Percentiles rank a stretch among this genome's conserved stretches.
These are phyloP conservation scores for Halcyon chelicuti DNA, from an alignment of 2,797 vertebrate species.

Conservation along the genomic window DNA sequence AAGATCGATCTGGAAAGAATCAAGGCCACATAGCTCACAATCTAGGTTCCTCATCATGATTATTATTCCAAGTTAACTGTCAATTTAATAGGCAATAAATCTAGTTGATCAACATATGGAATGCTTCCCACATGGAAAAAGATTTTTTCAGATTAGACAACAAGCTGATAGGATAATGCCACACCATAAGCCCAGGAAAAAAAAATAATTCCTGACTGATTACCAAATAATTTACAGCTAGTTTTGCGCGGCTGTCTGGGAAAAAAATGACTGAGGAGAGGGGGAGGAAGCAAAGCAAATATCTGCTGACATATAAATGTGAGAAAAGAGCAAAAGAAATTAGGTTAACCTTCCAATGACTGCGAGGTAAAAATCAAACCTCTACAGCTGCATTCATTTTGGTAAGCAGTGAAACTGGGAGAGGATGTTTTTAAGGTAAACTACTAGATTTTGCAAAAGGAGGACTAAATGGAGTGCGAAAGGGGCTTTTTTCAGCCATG, in stretches of 20 bases:
- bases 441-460: not conserved
- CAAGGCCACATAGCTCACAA: not conserved
- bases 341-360: conserved; percentile 17
- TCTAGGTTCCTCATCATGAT: not conserved
- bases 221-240: conserved; percentile 4
- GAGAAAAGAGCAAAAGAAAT: conserved; percentile 49
- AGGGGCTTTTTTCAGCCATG: not conserved
- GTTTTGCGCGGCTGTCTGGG: conserved; percentile 10
- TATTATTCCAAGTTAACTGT: not conserved
- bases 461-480: not conserved
- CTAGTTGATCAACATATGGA: not conserved
- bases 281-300: conserved; percentile 20
- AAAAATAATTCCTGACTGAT: not conserved
- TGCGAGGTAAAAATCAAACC: not conserved
- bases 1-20: conserved; percentile 14
- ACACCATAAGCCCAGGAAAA: not conserved
- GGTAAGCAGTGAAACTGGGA: not conserved
- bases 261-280: conserved; percentile 17
- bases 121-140: conserved; percentile 23
- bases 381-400: conserved; percentile 26
- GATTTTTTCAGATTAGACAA: conserved; percentile 30
- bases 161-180: conserved; percentile 14
- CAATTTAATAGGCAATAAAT: conserved; percentile 24
- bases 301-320: conserved; percentile 39
- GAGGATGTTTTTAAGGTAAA: conserved; percentile 11